These are phyloP conservation scores for Tragelaphus eurycerus DNA, from an alignment of 2,797 vertebrate genomes.

Conservation along the genomic window DNA sequence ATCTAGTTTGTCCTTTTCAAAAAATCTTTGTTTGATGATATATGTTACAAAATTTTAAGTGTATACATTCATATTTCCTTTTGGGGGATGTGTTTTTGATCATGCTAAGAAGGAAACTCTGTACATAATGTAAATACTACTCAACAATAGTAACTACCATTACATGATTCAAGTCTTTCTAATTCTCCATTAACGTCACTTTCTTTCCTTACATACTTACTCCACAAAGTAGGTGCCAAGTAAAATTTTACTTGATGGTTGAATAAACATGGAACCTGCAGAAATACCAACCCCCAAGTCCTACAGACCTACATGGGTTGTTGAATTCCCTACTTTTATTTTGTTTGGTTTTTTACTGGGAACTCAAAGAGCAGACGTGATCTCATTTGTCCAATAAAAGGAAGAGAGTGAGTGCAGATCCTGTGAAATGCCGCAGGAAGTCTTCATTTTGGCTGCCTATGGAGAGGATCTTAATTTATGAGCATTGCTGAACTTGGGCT, in stretches of 20 bases:
- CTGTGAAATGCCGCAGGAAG: neutral
- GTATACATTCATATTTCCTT: neutral
- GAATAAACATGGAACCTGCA: neutral
- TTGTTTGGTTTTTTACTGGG: neutral
- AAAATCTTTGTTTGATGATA: neutral
- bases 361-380: neutral
- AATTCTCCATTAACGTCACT: neutral
- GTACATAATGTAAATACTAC: neutral
- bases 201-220: neutral
- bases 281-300: neutral
- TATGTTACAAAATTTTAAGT: neutral
- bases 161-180: neutral
- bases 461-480: neutral
- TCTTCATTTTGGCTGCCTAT: neutral
- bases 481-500: neutral
- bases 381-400: neutral
- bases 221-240: neutral
- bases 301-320: neutral
- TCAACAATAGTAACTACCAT: neutral
- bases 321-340: neutral
- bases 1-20: neutral
- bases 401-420: neutral
- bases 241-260: slow-evolving; percentile 17
- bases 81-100: neutral
- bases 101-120: neutral